Conservation (phyloP, 2,797 vertebrate genomes). For the Erpetoichthys calabaricus region DNA sequence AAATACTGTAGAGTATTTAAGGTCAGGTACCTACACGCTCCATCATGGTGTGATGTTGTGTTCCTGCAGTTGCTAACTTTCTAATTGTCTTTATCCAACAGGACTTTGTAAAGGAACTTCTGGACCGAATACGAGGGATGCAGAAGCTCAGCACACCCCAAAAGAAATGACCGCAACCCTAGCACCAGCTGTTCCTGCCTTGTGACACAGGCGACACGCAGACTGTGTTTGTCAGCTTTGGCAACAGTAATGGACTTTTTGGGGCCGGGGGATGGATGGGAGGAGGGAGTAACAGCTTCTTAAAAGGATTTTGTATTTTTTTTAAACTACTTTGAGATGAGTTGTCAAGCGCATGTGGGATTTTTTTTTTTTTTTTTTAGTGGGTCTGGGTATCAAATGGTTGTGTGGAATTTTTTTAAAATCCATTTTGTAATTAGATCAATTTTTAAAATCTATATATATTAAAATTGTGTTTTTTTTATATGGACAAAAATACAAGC, state of each 20-base stretch:
- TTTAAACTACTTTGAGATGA: not conserved
- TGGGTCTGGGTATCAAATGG: too few species aligned
- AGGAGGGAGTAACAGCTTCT: not conserved
- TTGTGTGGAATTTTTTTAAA: too few species aligned
- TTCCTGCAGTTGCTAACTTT: not conserved
- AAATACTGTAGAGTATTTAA: not conserved
- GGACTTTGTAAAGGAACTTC: conserved; percentile 71
- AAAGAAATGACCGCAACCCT: conserved; percentile 60
- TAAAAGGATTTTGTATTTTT: too few species aligned
- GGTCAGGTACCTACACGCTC: not conserved
- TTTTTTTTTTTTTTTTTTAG: conserved; percentile 23
- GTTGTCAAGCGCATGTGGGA: not conserved
- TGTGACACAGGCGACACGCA: not conserved
- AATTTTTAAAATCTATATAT: too few species aligned
- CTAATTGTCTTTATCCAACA: conserved; percentile 19
- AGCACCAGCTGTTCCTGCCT: conserved; percentile 13
- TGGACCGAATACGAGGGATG: conserved; percentile 84
- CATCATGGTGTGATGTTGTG: not conserved
- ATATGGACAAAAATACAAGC: too few species aligned
- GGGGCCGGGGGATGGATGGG: not conserved
- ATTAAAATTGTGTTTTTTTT: too few species aligned
- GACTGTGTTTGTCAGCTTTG: not conserved
- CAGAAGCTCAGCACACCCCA: conserved; percentile 86
- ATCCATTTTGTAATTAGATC: too few species aligned
- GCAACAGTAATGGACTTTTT: not conserved